Conservation (phyloP, 2,113 vertebrate species). For the Perccottus glenii region DNA sequence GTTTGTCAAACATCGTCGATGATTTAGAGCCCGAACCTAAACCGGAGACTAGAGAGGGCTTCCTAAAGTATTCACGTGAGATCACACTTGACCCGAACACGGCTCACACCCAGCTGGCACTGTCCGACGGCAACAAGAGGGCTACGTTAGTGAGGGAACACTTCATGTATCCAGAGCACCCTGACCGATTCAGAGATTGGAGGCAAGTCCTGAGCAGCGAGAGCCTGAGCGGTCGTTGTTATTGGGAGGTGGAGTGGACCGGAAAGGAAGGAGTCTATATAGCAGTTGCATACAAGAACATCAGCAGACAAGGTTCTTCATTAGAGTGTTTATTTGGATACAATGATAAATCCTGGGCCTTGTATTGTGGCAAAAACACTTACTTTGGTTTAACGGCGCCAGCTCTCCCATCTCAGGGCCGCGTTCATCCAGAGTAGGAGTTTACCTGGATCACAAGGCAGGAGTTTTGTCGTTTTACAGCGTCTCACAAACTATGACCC, state of each 20-base stretch:
- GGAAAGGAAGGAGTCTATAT: background rate
- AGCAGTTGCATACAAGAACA: background rate
- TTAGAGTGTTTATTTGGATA: background rate
- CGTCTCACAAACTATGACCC: conserved; percentile 2
- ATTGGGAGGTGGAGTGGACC: conserved; percentile 33
- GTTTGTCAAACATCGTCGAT: background rate
- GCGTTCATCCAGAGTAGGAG: conserved; percentile 1
- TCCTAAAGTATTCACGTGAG: background rate
- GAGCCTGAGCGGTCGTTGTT: conserved; percentile 21
- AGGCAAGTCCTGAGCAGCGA: conserved; percentile 29
- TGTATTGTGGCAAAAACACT: background rate
- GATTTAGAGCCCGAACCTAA: background rate
- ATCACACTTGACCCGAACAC: conserved; percentile 6
- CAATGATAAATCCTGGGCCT: background rate
- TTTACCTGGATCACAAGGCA: background rate
- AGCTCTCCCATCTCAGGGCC: background rate
- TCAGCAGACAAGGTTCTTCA: background rate
- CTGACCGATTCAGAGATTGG: conserved; percentile 12
- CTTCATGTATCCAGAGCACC: background rate
- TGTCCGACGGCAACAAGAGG: conserved; percentile 20
- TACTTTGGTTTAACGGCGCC: background rate
- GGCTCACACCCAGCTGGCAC: background rate
- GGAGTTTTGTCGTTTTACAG: conserved; percentile 1
- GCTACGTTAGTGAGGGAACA: background rate
- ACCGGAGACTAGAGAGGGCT: background rate